phyloP scores from a whole-genome alignment of 2,113 vertebrate species.

The Telmatochromis brachygnathus region DNA sequence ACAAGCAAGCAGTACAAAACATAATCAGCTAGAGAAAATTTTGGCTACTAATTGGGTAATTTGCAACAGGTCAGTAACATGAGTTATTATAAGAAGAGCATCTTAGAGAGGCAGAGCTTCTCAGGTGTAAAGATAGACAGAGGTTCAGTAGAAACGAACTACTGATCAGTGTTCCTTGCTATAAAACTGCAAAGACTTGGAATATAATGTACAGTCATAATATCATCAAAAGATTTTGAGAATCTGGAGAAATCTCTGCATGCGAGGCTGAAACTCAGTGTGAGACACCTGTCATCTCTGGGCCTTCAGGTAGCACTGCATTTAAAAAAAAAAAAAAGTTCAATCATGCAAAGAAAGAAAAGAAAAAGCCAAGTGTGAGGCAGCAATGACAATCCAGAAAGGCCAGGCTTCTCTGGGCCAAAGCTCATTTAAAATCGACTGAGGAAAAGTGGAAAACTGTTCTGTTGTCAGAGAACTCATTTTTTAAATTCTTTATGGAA shows the following conservation, averaged over 20 bases:
- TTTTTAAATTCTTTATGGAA: background rate
- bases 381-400: background rate
- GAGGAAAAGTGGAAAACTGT: background rate
- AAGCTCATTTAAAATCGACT: background rate
- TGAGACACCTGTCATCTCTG: background rate
- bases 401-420: background rate
- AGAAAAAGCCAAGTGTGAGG: background rate
- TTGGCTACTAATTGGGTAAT: background rate
- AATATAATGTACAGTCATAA: background rate
- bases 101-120: background rate
- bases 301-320: background rate
- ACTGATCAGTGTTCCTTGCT: background rate
- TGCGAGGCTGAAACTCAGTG: background rate
- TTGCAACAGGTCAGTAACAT: background rate
- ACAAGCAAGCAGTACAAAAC: background rate
- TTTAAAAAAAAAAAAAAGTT: background rate
- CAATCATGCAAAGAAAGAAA: background rate
- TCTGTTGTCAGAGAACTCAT: background rate
- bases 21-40: background rate
- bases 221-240: background rate
- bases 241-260: background rate
- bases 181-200: background rate
- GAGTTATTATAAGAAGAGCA: background rate
- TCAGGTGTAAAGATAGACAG: background rate
- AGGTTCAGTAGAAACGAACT: background rate